Conservation (phyloP, 2,797 vertebrate species). For the Acrossocheilus fasciatus region DNA sequence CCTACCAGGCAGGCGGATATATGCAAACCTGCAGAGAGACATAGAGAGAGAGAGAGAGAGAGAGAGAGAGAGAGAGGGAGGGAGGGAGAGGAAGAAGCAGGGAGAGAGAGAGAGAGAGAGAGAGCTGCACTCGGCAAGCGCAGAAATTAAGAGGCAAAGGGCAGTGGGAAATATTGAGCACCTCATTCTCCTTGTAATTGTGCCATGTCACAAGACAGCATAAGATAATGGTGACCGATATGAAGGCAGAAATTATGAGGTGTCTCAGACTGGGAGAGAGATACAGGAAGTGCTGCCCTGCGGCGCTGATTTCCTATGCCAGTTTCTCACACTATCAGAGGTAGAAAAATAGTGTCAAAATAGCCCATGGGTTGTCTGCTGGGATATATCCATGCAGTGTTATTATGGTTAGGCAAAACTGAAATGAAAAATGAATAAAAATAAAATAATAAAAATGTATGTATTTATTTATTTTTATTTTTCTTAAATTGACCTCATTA, state of each 20-base stretch:
- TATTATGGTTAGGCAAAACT: slow-evolving; percentile 12
- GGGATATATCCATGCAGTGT: background rate
- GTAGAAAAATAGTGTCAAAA: slow-evolving; percentile 38
- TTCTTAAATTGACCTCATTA: background rate
- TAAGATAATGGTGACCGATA: slow-evolving; percentile 59
- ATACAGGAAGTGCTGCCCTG: slow-evolving; percentile 71
- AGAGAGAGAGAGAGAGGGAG: background rate
- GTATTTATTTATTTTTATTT: too few species aligned
- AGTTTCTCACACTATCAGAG: slow-evolving; percentile 42
- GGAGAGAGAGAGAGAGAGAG: background rate
- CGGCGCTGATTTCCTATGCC: slow-evolving; percentile 39
- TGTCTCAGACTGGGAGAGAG: slow-evolving; percentile 21
- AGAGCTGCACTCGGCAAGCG: slow-evolving; percentile 19
- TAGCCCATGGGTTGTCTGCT: slow-evolving; percentile 33
- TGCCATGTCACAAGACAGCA: slow-evolving; percentile 58
- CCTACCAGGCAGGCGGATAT: slow-evolving; percentile 52
- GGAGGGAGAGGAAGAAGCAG: background rate
- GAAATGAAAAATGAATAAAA: background rate
- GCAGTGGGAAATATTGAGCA: slow-evolving; percentile 53
- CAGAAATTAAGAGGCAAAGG: slow-evolving; percentile 61
- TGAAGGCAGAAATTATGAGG: slow-evolving; percentile 49
- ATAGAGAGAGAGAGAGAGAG: background rate
- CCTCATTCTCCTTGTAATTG: slow-evolving; percentile 61
- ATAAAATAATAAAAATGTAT: background rate
- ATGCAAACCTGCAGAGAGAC: slow-evolving; percentile 57